Evolutionary conservation across 2,113 vertebrate genomes (phyloP).

Genomic region (Calidris pygmaea): DNA sequence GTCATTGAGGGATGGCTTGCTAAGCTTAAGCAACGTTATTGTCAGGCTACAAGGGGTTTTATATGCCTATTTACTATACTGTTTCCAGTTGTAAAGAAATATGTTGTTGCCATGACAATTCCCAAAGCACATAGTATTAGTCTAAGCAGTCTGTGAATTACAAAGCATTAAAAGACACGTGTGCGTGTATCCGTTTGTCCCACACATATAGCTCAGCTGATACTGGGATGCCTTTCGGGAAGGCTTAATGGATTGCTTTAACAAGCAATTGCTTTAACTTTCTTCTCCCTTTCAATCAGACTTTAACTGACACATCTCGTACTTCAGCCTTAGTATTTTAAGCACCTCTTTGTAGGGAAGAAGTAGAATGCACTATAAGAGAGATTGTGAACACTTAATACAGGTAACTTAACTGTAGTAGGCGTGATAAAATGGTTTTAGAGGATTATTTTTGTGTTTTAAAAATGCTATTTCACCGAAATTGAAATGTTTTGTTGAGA

Average conservation of each 20-base stretch:
- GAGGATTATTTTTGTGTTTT: neutral
- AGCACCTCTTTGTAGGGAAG: neutral
- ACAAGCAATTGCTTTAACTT: neutral
- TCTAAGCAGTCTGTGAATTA: neutral
- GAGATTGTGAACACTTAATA: neutral
- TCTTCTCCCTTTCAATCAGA: neutral
- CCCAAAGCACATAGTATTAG: neutral
- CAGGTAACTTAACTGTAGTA: no score
- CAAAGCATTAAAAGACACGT: neutral
- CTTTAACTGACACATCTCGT: rapidly evolving
- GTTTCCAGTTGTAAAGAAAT: neutral
- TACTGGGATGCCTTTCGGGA: neutral
- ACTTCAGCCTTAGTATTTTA: neutral
- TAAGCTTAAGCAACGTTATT: neutral
- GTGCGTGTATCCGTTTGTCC: neutral
- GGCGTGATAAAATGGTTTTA: neutral
- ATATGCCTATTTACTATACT: conserved; percentile 9
- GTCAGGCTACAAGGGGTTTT: conserved; percentile 9
- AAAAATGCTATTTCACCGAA: neutral
- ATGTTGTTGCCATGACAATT: neutral
- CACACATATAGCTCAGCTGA: neutral
- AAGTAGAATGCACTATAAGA: neutral
- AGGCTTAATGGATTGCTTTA: neutral
- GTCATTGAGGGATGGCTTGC: neutral
- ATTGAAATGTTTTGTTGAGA: neutral